Percentiles rank a stretch among this genome's conserved stretches.
phyloP scores from a whole-genome alignment of 2,797 vertebrate species.

The Chiroxiphia lanceolata region DNA sequence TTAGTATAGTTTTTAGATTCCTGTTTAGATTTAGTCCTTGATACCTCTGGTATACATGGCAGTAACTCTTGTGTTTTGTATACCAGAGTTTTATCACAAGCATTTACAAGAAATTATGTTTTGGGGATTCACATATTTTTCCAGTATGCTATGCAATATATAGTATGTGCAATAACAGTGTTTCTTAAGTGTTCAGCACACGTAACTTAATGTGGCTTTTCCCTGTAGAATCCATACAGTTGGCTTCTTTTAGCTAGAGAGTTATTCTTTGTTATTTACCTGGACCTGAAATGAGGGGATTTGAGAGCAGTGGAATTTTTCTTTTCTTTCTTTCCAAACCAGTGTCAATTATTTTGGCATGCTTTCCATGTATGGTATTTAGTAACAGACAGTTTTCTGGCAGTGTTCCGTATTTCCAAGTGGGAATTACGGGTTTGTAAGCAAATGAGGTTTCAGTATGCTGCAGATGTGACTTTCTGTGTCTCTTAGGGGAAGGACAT shows the following conservation, averaged over 20 bases:
- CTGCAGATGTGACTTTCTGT: conserved; percentile 72
- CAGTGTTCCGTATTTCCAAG: conserved; percentile 66
- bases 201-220: background rate
- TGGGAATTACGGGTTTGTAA: conserved; percentile 71
- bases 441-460: conserved; percentile 74
- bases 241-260: background rate
- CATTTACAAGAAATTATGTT: background rate
- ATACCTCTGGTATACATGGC: background rate
- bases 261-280: background rate
- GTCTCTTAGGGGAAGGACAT: conserved; percentile 67
- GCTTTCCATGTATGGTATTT: conserved; percentile 61
- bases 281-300: background rate
- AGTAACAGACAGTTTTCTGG: conserved; percentile 70
- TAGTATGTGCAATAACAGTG: background rate
- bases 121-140: background rate
- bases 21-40: background rate
- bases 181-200: background rate
- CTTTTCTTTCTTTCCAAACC: background rate
- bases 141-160: background rate
- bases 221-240: background rate
- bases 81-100: background rate
- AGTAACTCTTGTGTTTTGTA: background rate
- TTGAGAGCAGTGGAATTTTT: background rate
- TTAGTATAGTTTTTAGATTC: background rate
- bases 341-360: conserved; percentile 69